Conservation (phyloP, 2,888 invertebrate species). For the Theristus sp. region DNA sequence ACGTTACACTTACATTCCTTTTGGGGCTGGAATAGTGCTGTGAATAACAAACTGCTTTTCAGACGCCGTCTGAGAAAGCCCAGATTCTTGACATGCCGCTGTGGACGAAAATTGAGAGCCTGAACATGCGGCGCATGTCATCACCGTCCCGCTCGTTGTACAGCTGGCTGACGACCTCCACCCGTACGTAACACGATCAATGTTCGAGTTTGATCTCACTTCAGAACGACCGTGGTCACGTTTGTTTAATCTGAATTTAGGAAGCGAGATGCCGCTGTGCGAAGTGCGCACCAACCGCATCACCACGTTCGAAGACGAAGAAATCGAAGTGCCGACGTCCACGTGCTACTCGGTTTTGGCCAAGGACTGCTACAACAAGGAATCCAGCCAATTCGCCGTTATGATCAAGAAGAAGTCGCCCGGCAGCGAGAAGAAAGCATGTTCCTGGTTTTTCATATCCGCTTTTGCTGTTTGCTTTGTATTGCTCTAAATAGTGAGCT, state of each 20-base stretch:
- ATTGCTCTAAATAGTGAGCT: too few relatives aligned
- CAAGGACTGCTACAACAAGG: conserved; percentile 30
- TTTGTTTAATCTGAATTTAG: too few relatives aligned
- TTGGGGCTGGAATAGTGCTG: too few relatives aligned
- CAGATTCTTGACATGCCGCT: conserved; percentile 4
- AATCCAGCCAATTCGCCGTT: conserved; percentile 27
- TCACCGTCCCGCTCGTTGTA: conserved; percentile 7
- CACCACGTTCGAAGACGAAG: conserved; percentile 22
- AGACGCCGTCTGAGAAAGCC: conserved; percentile 11
- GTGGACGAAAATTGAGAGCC: conserved; percentile 9
- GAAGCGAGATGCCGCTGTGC: conserved; percentile 9
- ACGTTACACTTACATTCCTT: too few relatives aligned
- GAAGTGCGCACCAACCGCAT: conserved; percentile 11
- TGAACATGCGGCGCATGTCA: conserved; percentile 6
- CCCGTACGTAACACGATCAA: too few relatives aligned
- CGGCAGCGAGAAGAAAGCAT: conserved; percentile 13
- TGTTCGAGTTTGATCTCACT: too few relatives aligned
- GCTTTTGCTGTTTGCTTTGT: too few relatives aligned
- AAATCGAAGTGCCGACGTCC: conserved; percentile 18
- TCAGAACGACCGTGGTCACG: too few relatives aligned
- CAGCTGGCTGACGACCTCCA: background rate
- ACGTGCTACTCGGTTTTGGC: conserved; percentile 31
- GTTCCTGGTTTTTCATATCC: too few relatives aligned
- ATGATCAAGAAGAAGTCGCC: conserved; percentile 20
- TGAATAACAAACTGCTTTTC: background rate